Conservation (phyloP, 1,140 invertebrate genomes). For the Plutomurus gul region DNA sequence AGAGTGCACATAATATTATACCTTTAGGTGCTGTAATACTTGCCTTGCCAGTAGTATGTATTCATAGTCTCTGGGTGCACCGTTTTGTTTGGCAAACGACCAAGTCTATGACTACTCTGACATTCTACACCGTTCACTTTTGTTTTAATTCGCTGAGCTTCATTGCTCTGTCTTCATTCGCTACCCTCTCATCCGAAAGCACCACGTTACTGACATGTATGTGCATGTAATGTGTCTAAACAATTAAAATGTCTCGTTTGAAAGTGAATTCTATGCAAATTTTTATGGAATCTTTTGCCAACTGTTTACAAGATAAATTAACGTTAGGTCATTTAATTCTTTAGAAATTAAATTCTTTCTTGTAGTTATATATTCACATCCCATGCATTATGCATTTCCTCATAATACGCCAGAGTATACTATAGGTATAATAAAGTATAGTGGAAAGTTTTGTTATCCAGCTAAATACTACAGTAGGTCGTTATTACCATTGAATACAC, state of each 20-base stretch:
- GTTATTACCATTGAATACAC: no score
- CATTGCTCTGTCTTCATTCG: background rate
- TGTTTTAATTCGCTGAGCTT: background rate
- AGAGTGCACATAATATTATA: no score
- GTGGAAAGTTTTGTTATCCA: background rate
- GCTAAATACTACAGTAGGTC: background rate
- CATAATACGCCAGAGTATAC: background rate
- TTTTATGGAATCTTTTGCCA: background rate
- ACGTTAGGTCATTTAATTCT: conserved; percentile 1
- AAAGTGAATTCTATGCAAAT: conserved; percentile 15
- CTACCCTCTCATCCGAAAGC: no score
- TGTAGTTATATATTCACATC: background rate
- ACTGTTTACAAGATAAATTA: conserved; percentile 16
- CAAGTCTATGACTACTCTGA: no score
- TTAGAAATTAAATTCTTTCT: conserved; percentile 1
- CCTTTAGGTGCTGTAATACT: no score
- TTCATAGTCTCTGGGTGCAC: no score
- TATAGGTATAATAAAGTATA: background rate
- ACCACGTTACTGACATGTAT: no score
- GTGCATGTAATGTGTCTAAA: background rate
- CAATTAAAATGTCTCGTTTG: background rate
- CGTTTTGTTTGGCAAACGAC: no score
- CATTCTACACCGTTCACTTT: no score
- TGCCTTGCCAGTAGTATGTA: no score
- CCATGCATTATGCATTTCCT: conserved; percentile 1